Evolutionary conservation across 1,140 invertebrate genomes (phyloP).

Genomic region (Drosophila persimilis): DNA sequence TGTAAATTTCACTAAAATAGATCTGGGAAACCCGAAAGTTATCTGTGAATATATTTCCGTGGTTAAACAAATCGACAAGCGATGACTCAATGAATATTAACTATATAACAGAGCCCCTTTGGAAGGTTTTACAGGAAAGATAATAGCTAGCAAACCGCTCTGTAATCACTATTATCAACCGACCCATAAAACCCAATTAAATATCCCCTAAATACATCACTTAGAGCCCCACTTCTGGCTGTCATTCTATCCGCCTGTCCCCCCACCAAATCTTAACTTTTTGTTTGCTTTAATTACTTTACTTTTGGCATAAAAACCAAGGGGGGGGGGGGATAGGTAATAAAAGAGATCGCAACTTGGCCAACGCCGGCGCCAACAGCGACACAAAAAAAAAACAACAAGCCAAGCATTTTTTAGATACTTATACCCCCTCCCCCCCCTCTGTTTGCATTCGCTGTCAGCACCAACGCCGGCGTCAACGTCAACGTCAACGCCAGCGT

Average conservation of each 20-base stretch:
- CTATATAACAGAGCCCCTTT: no score
- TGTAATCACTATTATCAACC: no score
- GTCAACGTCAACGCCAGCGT: conserved; percentile 8
- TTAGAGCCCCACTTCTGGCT: conserved; percentile 18
- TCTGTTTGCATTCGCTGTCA: conserved; percentile 9
- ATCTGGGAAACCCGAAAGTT: conserved; percentile 15
- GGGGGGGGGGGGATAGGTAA: conserved; percentile 8
- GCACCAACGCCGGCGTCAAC: conserved; percentile 1
- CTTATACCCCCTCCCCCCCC: conserved; percentile 17
- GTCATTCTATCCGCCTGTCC: conserved; percentile 5
- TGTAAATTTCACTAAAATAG: conserved; percentile 27
- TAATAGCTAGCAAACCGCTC: no score
- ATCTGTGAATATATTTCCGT: conserved; percentile 21
- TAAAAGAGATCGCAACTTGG: conserved; percentile 39
- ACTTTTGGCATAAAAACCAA: conserved; percentile 10
- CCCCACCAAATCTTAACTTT: conserved; percentile 1
- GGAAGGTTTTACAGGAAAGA: no score
- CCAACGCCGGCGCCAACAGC: conserved; percentile 42
- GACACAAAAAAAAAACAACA: conserved; percentile 10
- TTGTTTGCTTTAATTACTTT: conserved; percentile 21
- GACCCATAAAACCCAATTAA: conserved; percentile 7
- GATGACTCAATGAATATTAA: conserved; percentile 23
- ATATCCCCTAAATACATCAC: conserved; percentile 22
- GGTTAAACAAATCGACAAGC: conserved; percentile 16
- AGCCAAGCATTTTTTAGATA: conserved; percentile 31